phyloP scores from a whole-genome alignment of 2,888 invertebrate genomes.

The Pristionchus arcanus region DNA sequence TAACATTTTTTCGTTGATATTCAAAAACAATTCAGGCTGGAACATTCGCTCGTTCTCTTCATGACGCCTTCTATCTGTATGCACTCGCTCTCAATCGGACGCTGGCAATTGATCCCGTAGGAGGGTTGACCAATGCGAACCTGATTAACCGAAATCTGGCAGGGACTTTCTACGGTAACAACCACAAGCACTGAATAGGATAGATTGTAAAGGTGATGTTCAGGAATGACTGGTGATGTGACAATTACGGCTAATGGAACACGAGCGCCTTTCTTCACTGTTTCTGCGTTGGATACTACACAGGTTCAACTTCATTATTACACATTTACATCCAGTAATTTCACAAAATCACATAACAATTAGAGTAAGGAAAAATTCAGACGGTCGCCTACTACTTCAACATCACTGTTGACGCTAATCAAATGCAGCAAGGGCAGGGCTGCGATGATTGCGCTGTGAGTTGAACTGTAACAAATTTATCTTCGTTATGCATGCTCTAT shows the following conservation, averaged over 20 bases:
- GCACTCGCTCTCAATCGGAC: slow-evolving; percentile 64
- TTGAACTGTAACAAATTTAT: background rate
- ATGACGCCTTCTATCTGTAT: slow-evolving; percentile 73
- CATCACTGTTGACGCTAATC: slow-evolving; percentile 12
- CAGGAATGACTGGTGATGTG: slow-evolving; percentile 47
- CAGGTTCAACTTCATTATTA: no score
- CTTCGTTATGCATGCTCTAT: background rate
- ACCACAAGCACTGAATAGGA: no score
- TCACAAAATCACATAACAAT: no score
- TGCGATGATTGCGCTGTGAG: slow-evolving; percentile 42
- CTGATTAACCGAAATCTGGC: background rate
- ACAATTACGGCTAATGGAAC: slow-evolving; percentile 14
- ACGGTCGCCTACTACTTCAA: slow-evolving; percentile 22
- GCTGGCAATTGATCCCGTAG: background rate
- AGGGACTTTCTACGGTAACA: slow-evolving; percentile 51
- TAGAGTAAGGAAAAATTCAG: no score
- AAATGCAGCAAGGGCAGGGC: background rate
- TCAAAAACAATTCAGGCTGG: slow-evolving; percentile 5
- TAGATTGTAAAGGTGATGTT: no score
- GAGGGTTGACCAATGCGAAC: slow-evolving; percentile 19
- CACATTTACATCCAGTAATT: no score
- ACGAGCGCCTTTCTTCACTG: slow-evolving; percentile 44
- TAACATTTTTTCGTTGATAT: background rate
- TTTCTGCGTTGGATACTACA: background rate
- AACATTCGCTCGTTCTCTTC: slow-evolving; percentile 64